phyloP scores from a whole-genome alignment of 2,888 invertebrate species.

The Escarpia spicata region DNA sequence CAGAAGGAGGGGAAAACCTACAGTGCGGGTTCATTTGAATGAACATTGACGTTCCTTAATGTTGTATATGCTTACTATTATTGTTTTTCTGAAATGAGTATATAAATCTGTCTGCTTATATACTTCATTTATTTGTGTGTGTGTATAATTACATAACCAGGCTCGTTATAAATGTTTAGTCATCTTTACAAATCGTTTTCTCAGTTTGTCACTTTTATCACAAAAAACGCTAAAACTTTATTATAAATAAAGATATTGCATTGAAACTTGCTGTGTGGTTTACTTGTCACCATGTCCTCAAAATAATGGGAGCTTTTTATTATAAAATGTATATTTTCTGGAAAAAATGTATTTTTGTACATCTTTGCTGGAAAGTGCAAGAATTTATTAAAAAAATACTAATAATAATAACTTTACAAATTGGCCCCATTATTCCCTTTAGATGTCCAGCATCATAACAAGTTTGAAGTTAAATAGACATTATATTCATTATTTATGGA shows the following conservation, averaged over 20 bases:
- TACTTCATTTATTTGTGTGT: slow-evolving; percentile 8
- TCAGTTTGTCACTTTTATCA: not conserved
- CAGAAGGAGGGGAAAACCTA: not conserved
- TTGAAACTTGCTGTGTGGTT: not conserved
- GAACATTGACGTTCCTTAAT: not conserved
- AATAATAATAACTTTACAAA: not conserved
- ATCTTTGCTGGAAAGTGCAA: not conserved
- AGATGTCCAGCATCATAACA: slow-evolving; percentile 1
- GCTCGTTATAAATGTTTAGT: not conserved
- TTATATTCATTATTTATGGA: not conserved
- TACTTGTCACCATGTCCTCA: not conserved
- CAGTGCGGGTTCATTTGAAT: not conserved
- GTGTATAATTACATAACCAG: slow-evolving; percentile 13
- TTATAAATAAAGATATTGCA: slow-evolving; percentile 1
- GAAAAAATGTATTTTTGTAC: not conserved
- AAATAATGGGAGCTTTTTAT: not conserved
- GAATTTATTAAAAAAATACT: not conserved
- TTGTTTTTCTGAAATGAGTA: slow-evolving; percentile 14
- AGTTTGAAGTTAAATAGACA: slow-evolving; percentile 1
- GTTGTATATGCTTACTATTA: no score
- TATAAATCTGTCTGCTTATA: slow-evolving; percentile 13
- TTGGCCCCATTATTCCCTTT: not conserved
- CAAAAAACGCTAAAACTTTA: not conserved
- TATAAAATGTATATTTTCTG: not conserved
- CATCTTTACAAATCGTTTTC: slow-evolving; percentile 13